Conservation (phyloP, 2,113 vertebrate species). For the Syngnathoides biaculeatus region DNA sequence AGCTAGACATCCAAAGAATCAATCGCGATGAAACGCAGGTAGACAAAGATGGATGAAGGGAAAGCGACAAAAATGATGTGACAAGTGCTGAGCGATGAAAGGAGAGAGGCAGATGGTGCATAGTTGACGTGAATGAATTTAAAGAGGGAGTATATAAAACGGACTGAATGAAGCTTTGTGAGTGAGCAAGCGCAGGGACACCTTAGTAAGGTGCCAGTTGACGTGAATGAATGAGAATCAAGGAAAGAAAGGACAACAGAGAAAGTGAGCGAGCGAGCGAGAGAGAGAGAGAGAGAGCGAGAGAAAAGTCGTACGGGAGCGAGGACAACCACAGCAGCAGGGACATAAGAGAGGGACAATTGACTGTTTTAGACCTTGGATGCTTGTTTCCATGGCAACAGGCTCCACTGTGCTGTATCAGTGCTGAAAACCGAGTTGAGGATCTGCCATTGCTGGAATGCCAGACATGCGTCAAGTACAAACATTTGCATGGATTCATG, state of each 20-base stretch:
- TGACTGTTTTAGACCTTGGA: conserved; percentile 63
- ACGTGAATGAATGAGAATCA: conserved; percentile 44
- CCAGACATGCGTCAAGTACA: conserved; percentile 20
- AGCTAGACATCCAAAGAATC: conserved; percentile 23
- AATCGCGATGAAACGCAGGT: conserved; percentile 27
- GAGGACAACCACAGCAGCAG: neutral
- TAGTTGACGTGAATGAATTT: conserved; percentile 61
- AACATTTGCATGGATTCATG: conserved; percentile 3
- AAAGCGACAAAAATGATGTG: conserved; percentile 39
- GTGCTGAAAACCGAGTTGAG: conserved; percentile 47
- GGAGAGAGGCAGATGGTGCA: conserved; percentile 30
- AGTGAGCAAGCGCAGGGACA: neutral
- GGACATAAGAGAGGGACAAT: conserved; percentile 43
- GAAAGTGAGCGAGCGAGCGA: conserved; percentile 15
- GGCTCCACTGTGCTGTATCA: conserved; percentile 65
- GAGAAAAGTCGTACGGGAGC: neutral
- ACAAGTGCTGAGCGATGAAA: conserved; percentile 46
- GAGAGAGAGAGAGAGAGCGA: conserved; percentile 16
- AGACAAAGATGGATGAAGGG: conserved; percentile 48
- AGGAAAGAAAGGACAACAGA: conserved; percentile 26
- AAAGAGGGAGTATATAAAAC: conserved; percentile 37
- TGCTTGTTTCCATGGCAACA: conserved; percentile 78
- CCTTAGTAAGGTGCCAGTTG: conserved; percentile 2
- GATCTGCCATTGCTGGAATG: conserved; percentile 54
- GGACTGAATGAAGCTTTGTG: conserved; percentile 47